Evolutionary conservation across 35 echinoderm and acorn worm species (phyloP).

Genomic region (Holothuria glaberrima): DNA sequence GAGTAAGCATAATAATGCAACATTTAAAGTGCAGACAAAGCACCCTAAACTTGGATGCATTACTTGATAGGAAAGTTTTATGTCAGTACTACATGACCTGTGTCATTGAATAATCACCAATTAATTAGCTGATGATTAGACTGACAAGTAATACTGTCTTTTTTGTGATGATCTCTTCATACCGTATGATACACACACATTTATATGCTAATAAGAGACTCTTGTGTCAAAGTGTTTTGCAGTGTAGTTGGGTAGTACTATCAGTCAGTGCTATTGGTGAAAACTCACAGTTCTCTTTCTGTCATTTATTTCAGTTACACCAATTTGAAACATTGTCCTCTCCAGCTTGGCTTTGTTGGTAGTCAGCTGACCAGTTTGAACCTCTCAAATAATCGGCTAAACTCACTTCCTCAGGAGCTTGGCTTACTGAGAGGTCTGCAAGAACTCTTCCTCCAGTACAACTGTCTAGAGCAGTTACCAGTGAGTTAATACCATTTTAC

Average conservation of each 20-base stretch:
- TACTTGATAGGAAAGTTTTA: no score
- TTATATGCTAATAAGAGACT: no score
- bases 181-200: no score
- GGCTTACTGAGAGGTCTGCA: slow-evolving; percentile 86
- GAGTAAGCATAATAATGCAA: no score
- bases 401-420: slow-evolving; percentile 77
- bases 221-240: background rate
- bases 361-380: slow-evolving; percentile 88
- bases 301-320: slow-evolving; percentile 73
- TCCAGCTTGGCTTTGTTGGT: slow-evolving; percentile 85
- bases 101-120: no score
- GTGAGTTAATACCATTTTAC: no score
- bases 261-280: background rate
- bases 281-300: background rate
- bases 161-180: background rate
- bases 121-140: no score
- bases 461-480: slow-evolving; percentile 91
- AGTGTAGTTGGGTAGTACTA: background rate
- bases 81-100: no score
- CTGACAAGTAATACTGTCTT: background rate
- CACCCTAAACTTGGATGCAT: no score
- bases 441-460: slow-evolving; percentile 99
- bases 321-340: slow-evolving; percentile 85
- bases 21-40: no score
- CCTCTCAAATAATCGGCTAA: slow-evolving; percentile 89